These are phyloP conservation scores for western clawed frog (Xenopus tropicalis) DNA, from an alignment of 2,113 vertebrate genomes.

Conservation along the genomic window DNA sequence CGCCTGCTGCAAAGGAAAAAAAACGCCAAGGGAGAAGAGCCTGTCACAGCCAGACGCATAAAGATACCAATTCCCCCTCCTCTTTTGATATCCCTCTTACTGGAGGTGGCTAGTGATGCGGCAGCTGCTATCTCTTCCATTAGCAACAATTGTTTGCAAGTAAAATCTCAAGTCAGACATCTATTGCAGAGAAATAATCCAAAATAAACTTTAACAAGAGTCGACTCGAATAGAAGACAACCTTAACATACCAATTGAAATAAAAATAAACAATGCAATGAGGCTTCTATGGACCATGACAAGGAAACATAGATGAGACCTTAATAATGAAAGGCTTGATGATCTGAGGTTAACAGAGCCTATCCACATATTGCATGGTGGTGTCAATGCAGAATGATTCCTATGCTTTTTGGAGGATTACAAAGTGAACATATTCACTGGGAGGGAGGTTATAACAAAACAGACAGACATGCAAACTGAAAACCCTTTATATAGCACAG, in stretches of 20 bases:
- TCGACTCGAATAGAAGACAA: constrained; percentile 23
- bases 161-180: background rate
- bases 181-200: constrained; percentile 1
- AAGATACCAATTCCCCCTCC: constrained; percentile 46
- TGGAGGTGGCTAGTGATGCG: constrained; percentile 44
- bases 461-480: too few relatives aligned
- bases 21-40: constrained; percentile 51
- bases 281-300: too few relatives aligned
- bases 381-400: background rate
- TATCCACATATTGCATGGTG: background rate
- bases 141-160: constrained; percentile 37
- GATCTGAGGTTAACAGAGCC: background rate
- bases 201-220: constrained; percentile 39
- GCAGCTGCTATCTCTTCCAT: constrained; percentile 49
- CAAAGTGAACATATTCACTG: background rate
- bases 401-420: background rate
- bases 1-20: constrained; percentile 50
- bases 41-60: constrained; percentile 46
- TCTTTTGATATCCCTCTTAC: constrained; percentile 10
- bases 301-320: too few relatives aligned
- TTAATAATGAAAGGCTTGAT: too few relatives aligned
- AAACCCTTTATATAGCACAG: too few relatives aligned
- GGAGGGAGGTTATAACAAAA: too few relatives aligned
- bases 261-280: too few relatives aligned
- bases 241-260: background rate